A percentile compares a stretch with the other conserved stretches of the same genome.
Conservation (phyloP, 1,140 invertebrate genomes). For the Popillia japonica region DNA sequence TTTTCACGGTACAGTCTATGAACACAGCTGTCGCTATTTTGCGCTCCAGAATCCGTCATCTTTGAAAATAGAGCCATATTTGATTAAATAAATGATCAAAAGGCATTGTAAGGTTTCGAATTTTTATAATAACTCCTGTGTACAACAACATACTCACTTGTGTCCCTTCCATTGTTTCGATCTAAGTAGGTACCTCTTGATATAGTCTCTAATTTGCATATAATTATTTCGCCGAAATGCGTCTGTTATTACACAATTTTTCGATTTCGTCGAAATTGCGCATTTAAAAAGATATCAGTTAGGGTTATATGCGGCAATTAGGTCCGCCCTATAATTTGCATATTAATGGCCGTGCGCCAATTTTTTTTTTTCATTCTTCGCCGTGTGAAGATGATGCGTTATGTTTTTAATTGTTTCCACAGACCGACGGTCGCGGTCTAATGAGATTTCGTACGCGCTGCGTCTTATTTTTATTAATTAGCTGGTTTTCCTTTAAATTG, state of each 20-base stretch:
- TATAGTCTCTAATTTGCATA: constrained; percentile 18
- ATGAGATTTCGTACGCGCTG: constrained; percentile 24
- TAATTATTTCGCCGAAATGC: constrained; percentile 4
- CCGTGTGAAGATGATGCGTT: constrained; percentile 1
- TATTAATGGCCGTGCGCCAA: constrained; percentile 25
- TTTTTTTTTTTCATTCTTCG: constrained; percentile 6
- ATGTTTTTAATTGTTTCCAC: constrained; percentile 32
- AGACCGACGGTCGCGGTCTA: constrained; percentile 20
- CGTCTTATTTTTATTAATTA: constrained; percentile 33
- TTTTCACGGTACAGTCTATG: too few species aligned
- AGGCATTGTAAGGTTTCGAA: too few species aligned
- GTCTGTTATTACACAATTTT: neutral
- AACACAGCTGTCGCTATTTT: too few species aligned
- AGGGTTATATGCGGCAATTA: constrained; percentile 8
- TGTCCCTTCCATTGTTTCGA: neutral
- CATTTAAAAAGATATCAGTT: constrained; percentile 25
- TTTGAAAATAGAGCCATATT: too few species aligned
- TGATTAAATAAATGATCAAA: too few species aligned
- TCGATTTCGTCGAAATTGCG: constrained; percentile 15
- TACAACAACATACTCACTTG: too few species aligned
- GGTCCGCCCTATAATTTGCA: constrained; percentile 19
- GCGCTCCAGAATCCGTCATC: too few species aligned
- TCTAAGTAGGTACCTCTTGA: neutral
- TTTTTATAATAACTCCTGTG: too few species aligned
- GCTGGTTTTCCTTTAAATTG: constrained; percentile 32